Evolutionary conservation across 2,113 vertebrate genomes (phyloP).

Genomic region (Colossoma macropomum): DNA sequence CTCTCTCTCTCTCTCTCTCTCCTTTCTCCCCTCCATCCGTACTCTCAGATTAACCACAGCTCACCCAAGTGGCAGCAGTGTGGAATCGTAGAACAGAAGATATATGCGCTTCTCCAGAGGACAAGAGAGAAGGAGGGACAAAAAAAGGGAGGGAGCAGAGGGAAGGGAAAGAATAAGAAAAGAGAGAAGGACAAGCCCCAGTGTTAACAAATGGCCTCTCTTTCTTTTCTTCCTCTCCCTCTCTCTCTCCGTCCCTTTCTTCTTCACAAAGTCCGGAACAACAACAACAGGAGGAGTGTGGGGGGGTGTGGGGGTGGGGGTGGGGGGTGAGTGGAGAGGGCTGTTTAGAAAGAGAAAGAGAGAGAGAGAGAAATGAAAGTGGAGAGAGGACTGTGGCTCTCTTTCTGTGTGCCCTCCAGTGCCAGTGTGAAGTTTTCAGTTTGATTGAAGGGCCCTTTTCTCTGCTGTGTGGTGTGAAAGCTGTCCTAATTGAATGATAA

Average conservation of each 20-base stretch:
- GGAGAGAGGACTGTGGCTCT: conserved; percentile 74
- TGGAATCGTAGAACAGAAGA: conserved; percentile 42
- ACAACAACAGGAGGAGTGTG: conserved; percentile 66
- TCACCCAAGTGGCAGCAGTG: conserved; percentile 54
- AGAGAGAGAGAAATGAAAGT: conserved; percentile 74
- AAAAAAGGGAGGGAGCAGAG: conserved; percentile 38
- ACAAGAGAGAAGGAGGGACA: conserved; percentile 14
- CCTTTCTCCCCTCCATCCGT: neutral
- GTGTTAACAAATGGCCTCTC: conserved; percentile 66
- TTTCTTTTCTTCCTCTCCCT: conserved; percentile 62
- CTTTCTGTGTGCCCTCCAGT: conserved; percentile 75
- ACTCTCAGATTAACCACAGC: conserved; percentile 43
- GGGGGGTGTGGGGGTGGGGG: neutral
- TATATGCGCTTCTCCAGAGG: conserved; percentile 10
- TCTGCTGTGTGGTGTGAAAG: conserved; percentile 82
- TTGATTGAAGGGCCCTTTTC: conserved; percentile 84
- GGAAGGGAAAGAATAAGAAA: conserved; percentile 39
- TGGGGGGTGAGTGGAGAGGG: conserved; percentile 1
- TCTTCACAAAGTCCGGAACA: conserved; percentile 58
- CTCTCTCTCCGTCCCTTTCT: conserved; percentile 53
- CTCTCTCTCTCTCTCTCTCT: neutral
- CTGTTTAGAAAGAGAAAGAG: conserved; percentile 38
- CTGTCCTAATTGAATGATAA: conserved; percentile 89
- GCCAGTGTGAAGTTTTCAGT: conserved; percentile 82
- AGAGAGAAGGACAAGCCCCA: conserved; percentile 53